These are phyloP conservation scores for Pristionchus mayeri DNA, from an alignment of 2,888 invertebrate genomes.

Conservation along the genomic window DNA sequence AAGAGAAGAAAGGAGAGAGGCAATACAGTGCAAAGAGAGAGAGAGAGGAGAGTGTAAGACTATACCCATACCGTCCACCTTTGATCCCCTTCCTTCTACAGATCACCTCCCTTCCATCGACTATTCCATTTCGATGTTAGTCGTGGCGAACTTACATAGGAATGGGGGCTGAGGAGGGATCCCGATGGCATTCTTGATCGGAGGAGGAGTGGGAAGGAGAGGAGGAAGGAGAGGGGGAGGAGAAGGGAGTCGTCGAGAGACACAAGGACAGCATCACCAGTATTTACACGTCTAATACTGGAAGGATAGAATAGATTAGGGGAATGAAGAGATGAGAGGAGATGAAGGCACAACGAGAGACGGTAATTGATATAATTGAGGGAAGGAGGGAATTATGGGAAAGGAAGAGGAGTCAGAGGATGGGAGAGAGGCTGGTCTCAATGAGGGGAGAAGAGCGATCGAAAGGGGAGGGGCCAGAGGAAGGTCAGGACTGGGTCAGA, in stretches of 20 bases:
- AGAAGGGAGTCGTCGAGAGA: constrained; percentile 46
- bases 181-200: not conserved
- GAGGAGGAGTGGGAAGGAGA: constrained; percentile 13
- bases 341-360: not conserved
- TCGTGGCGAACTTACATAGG: constrained; percentile 37
- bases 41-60: constrained; percentile 30
- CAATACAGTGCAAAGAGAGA: too few species aligned
- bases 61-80: not conserved
- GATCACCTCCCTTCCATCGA: not conserved
- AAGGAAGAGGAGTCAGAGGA: not conserved
- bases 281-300: constrained; percentile 49
- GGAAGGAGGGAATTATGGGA: constrained; percentile 12
- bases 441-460: not conserved
- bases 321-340: constrained; percentile 15
- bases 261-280: constrained; percentile 50
- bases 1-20: constrained; percentile 10
- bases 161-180: constrained; percentile 43
- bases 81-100: not conserved
- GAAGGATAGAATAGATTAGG: not conserved
- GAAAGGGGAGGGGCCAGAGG: constrained; percentile 2
- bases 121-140: not conserved
- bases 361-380: constrained; percentile 25
- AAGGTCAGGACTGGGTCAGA: constrained; percentile 24
- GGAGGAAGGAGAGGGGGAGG: constrained; percentile 39
- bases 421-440: not conserved